A percentile compares a stretch with the other conserved stretches of the same genome.
These are phyloP conservation scores for Rhabditoides inermis DNA, from an alignment of 2,888 invertebrate genomes.

Conservation along the genomic window DNA sequence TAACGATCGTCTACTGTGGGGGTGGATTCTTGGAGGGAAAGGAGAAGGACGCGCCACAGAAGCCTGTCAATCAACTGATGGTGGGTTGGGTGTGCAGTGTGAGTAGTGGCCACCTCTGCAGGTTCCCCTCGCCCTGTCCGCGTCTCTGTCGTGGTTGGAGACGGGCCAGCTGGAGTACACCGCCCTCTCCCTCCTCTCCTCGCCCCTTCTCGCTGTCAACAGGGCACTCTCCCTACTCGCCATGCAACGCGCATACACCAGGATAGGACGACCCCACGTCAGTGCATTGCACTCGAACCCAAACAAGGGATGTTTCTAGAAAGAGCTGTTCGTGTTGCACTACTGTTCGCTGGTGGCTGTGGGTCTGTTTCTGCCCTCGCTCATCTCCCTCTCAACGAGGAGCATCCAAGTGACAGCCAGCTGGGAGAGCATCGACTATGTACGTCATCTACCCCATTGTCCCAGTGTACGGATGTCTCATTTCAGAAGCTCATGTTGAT, in stretches of 20 bases:
- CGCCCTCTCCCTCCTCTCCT: slow-evolving; percentile 23
- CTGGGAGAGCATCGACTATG: slow-evolving; percentile 51
- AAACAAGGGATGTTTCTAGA: no score
- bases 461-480: no score
- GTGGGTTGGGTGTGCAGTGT: not conserved
- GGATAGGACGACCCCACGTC: no score
- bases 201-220: slow-evolving; percentile 38
- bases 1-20: not conserved
- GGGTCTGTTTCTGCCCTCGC: slow-evolving; percentile 31
- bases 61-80: not conserved
- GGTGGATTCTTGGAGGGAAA: not conserved
- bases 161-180: slow-evolving; percentile 47
- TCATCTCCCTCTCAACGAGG: slow-evolving; percentile 28
- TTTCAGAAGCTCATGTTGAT: slow-evolving; percentile 40
- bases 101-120: slow-evolving; percentile 10
- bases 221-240: no score
- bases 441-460: no score
- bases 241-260: no score
- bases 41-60: not conserved
- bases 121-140: slow-evolving; percentile 36
- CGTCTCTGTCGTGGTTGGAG: slow-evolving; percentile 47
- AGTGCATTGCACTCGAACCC: no score
- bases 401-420: slow-evolving; percentile 43
- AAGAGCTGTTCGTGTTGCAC: not conserved
- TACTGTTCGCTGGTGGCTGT: slow-evolving; percentile 5